phyloP scores from a whole-genome alignment of 2,888 invertebrate genomes.

The Platerodrilus igneus region DNA sequence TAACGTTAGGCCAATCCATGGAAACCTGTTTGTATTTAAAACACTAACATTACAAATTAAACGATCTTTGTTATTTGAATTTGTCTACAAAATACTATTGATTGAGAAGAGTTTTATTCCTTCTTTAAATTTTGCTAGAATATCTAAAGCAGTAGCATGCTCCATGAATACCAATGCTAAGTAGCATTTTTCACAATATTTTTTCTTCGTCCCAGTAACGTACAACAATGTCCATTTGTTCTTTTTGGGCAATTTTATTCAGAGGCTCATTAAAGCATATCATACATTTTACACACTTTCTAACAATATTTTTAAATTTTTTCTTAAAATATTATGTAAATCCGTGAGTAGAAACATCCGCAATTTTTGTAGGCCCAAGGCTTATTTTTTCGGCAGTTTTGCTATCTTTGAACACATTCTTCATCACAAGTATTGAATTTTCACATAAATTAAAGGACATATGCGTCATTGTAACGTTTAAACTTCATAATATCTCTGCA shows the following conservation, averaged over 20 bases:
- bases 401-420: background rate
- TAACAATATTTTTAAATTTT: background rate
- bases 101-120: background rate
- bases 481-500: background rate
- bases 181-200: no score
- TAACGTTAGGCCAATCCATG: constrained; percentile 5
- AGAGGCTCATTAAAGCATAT: constrained; percentile 2
- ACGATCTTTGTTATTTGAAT: no score
- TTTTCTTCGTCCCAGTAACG: background rate
- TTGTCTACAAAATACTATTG: no score
- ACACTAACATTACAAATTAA: background rate
- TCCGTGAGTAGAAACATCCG: background rate
- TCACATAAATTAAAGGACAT: background rate
- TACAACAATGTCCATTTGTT: constrained; percentile 1
- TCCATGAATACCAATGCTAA: background rate
- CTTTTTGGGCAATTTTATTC: constrained; percentile 1
- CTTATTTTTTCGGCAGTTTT: background rate
- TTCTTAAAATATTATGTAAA: constrained; percentile 1
- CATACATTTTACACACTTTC: background rate
- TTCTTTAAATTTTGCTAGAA: background rate
- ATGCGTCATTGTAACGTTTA: background rate
- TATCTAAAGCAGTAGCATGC: background rate
- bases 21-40: background rate
- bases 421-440: background rate
- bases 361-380: background rate